Evolutionary conservation across 1,140 invertebrate genomes (phyloP).

Genomic region (Xylocopa sonorina): DNA sequence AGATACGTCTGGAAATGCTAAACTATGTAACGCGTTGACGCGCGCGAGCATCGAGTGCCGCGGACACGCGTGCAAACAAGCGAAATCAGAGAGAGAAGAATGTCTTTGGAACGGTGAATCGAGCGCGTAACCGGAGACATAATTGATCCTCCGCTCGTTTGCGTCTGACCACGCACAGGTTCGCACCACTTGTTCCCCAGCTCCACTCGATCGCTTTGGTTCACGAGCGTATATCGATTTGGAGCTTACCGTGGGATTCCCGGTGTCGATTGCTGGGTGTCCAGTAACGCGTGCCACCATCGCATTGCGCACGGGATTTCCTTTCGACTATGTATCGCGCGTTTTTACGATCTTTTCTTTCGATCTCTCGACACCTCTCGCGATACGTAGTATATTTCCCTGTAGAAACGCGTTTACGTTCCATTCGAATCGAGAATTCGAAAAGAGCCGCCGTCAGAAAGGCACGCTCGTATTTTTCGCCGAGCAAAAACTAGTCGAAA

Average conservation of each 20-base stretch:
- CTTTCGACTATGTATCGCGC: background rate
- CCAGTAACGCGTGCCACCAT: background rate
- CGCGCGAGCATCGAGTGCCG: background rate
- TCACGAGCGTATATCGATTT: background rate
- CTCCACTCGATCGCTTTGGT: background rate
- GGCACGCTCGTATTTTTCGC: background rate
- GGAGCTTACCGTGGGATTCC: background rate
- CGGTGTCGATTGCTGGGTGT: background rate
- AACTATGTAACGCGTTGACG: background rate
- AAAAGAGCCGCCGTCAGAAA: background rate
- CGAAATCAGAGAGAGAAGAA: slow-evolving; percentile 43
- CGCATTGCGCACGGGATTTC: background rate
- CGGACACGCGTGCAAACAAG: background rate
- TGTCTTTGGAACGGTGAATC: slow-evolving; percentile 9
- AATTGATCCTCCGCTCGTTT: slow-evolving; percentile 11
- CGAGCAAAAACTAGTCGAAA: background rate
- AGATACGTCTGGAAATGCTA: slow-evolving; percentile 26
- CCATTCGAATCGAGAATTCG: too few species aligned
- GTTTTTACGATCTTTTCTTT: too few species aligned
- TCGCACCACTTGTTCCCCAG: slow-evolving; percentile 33
- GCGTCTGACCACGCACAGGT: slow-evolving; percentile 10
- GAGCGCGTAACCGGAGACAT: slow-evolving; percentile 26
- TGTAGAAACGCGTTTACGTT: too few species aligned
- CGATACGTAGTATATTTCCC: too few species aligned
- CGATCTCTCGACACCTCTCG: too few species aligned